Evolutionary conservation across 2,113 vertebrate genomes (phyloP).

Genomic region (Rhinolophus ferrumequinum): DNA sequence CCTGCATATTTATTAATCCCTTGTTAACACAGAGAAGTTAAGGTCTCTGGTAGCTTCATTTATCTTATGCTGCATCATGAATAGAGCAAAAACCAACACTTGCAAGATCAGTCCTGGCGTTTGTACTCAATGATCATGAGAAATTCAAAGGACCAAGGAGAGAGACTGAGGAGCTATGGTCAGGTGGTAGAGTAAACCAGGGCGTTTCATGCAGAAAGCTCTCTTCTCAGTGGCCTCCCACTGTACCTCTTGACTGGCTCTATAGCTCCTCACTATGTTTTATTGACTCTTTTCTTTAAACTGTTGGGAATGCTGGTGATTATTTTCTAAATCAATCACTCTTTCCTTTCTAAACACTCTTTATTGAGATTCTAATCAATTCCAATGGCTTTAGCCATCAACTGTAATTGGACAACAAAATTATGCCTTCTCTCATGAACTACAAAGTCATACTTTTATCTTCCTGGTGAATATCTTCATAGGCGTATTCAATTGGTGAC

Average conservation of each 20-base stretch:
- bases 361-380: not conserved
- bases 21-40: not conserved
- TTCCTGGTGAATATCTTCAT: not conserved
- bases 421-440: not conserved
- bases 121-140: not conserved
- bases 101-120: not conserved
- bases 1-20: not conserved
- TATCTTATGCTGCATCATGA: not conserved
- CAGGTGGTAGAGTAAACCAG: not conserved
- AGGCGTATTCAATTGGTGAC: not conserved
- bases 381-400: not conserved
- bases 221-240: not conserved
- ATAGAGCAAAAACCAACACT: not conserved
- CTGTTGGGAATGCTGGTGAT: not conserved
- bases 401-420: not conserved
- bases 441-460: not conserved
- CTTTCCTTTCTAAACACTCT: not conserved
- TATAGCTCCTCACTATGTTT: not conserved
- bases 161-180: fast-evolving
- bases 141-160: not conserved
- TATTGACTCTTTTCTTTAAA: not conserved
- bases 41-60: not conserved
- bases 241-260: fast-evolving
- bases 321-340: not conserved
- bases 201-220: not conserved